phyloP scores from a whole-genome alignment of 2,113 vertebrate genomes.

The Deroptyus accipitrinus region DNA sequence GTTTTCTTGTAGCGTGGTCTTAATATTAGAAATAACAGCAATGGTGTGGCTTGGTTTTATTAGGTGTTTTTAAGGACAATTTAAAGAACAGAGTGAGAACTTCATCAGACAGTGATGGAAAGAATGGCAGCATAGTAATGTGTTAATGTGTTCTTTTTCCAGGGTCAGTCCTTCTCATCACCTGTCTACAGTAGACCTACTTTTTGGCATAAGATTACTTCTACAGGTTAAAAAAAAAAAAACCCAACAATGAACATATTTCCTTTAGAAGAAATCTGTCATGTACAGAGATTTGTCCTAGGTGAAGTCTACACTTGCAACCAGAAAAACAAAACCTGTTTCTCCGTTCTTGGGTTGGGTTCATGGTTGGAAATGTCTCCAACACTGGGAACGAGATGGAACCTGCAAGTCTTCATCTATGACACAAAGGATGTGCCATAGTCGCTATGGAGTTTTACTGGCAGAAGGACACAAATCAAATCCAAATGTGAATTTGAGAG shows the following conservation, averaged over 20 bases:
- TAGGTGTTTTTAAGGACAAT: not conserved
- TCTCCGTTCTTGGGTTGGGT: not conserved
- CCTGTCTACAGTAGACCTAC: constrained; percentile 46
- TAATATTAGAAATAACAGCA: not conserved
- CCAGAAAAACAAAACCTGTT: not conserved
- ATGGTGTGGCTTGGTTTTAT: not conserved
- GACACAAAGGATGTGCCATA: not conserved
- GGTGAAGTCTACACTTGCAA: not conserved
- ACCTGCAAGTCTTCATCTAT: not conserved
- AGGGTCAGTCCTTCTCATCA: constrained; percentile 43
- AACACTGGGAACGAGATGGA: fast-evolving
- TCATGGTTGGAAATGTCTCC: not conserved
- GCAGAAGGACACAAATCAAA: not conserved
- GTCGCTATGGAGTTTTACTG: not conserved
- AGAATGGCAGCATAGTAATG: constrained; percentile 3
- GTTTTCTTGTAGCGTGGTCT: not conserved
- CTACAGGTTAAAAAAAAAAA: not conserved
- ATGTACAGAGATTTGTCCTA: not conserved
- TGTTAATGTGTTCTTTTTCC: constrained; percentile 1
- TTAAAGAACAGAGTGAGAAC: not conserved
- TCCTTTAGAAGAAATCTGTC: constrained; percentile 28
- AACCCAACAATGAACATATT: not conserved
- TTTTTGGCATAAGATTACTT: constrained; percentile 23
- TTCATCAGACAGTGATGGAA: constrained; percentile 25
- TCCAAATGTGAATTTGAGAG: not conserved